Conservation (phyloP, 2,797 vertebrate species). For the Centroberyx gerrardi region DNA sequence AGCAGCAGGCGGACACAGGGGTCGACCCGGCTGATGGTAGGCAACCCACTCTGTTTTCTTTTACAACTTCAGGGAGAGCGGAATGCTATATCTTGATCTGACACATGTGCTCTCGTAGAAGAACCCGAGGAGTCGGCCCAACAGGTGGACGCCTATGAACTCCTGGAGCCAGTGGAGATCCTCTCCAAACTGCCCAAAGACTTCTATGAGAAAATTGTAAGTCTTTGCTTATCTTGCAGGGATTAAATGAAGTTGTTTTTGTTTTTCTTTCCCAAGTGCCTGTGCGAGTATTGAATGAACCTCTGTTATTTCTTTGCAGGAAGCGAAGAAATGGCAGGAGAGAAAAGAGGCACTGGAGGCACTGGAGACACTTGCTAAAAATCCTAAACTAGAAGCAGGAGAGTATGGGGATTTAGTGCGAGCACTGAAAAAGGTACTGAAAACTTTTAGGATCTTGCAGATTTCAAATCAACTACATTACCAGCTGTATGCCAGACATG, state of each 20-base stretch:
- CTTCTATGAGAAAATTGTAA: constrained; percentile 95
- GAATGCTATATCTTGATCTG: neutral
- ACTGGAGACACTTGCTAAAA: constrained; percentile 89
- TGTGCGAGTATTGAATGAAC: neutral
- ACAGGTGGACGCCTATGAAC: constrained; percentile 91
- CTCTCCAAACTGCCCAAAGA: constrained; percentile 94
- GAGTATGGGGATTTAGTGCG: constrained; percentile 92
- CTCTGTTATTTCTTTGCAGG: constrained; percentile 76
- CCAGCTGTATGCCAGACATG: neutral
- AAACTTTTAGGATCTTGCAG: neutral
- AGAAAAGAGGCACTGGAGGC: constrained; percentile 93
- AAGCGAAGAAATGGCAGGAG: constrained; percentile 96
- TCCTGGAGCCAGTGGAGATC: constrained; percentile 92
- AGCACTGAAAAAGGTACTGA: constrained; percentile 90
- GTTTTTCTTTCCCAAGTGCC: neutral
- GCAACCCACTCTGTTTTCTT: neutral
- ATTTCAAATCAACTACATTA: neutral
- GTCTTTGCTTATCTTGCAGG: constrained; percentile 30
- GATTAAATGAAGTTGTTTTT: neutral
- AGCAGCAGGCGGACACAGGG: constrained; percentile 73
- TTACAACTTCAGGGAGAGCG: neutral
- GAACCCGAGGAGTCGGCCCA: constrained; percentile 83
- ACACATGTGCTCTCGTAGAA: constrained; percentile 68
- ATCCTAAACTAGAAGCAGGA: constrained; percentile 90
- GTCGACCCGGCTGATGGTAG: constrained; percentile 87